Evolutionary conservation across 2,888 invertebrate genomes (phyloP), one percentile per base, ranked within the genome.

Genomic region (Acanthosepion lycidas): DNA sequence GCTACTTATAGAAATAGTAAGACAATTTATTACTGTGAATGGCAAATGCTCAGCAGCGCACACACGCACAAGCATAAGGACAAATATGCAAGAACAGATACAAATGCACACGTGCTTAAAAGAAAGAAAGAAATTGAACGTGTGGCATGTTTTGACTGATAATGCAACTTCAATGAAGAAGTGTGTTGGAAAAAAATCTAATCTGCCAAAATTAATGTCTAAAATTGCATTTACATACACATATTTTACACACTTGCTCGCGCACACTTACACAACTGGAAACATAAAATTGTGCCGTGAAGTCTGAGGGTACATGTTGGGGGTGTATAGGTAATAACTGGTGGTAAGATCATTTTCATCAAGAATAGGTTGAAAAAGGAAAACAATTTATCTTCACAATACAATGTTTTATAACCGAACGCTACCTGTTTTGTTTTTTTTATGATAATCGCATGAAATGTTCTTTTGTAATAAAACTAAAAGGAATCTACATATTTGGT

Each of bases 371-470:
- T 33, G 4, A 78, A 33, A 78, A 78, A n/a, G n/a, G n/a, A 78
- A 15, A 78, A n/a, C 18, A 15, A 33, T 12, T n/a, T 78, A n/a
- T 78, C n/a, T 15, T 15, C n/a, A 1, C n/a, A 78, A 78, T 15
- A 78, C 78, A 78, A 78, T 78, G n/a, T n/a, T 12, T n/a, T 12
- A n/a, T 78, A 33, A 33, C 33, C 33, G 33, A 33, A 78, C n/a
- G n/a, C 78, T n/a, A 78, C 78, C 78, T 78, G 78, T n/a, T 78
- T n/a, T n/a, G n/a, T n/a, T n/a, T n/a, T n/a, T 33, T 78, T 64
- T 26, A 9, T 33, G 15, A n/a, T 33, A 78, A 59, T 59, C 59
- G 6, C 23, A 59, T 59, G 20, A 78, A 78, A 78, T n/a, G 9
- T 8, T 15, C n/a, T 33, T 78, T n/a, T 78, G 9, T 78, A 2